Conservation (phyloP, 2,888 invertebrate species). For the Eristalis intricaria region DNA sequence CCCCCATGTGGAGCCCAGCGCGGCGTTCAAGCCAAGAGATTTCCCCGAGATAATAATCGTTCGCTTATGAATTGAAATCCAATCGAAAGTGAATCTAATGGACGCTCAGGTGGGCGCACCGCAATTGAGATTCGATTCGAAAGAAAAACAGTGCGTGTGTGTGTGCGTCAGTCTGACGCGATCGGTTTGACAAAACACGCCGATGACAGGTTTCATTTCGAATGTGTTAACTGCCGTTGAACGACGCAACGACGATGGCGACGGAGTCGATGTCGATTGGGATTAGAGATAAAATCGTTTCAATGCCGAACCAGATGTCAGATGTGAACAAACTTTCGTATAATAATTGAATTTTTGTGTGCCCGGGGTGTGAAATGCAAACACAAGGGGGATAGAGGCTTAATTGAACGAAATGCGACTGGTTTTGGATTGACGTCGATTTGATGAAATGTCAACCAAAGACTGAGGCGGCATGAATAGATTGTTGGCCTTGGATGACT, state of each 20-base stretch:
- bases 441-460: background rate
- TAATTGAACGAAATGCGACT: background rate
- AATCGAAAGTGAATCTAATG: constrained; percentile 32
- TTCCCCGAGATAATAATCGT: constrained; percentile 2
- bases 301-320: background rate
- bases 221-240: constrained; percentile 10
- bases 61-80: constrained; percentile 18
- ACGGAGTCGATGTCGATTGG: background rate
- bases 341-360: background rate
- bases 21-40: background rate
- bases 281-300: background rate
- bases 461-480: background rate
- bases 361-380: background rate
- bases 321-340: constrained; percentile 9
- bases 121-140: background rate
- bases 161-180: too few species aligned
- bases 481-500: background rate
- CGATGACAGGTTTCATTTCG: background rate
- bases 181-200: background rate
- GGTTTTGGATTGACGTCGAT: background rate
- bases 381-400: background rate
- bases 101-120: background rate
- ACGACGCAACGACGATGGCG: background rate
- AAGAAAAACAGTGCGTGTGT: background rate
- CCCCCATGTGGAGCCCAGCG: background rate